phyloP scores from a whole-genome alignment of 2,797 vertebrate genomes.

The Callimico goeldii region DNA sequence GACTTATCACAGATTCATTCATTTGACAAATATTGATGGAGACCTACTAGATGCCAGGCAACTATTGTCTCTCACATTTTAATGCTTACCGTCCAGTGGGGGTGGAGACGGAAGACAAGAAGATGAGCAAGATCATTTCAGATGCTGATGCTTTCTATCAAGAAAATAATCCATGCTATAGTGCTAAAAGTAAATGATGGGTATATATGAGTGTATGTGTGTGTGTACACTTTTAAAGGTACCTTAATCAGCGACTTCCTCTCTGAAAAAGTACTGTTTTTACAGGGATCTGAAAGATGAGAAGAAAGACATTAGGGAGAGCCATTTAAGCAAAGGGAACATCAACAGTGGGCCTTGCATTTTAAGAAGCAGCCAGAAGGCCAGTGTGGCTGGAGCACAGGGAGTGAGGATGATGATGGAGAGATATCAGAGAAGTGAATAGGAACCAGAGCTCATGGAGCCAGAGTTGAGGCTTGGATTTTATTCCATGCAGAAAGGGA shows the following conservation, averaged over 20 bases:
- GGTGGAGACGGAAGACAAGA: background rate
- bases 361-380: background rate
- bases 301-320: background rate
- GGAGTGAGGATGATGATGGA: background rate
- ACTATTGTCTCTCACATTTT: background rate
- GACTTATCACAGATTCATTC: background rate
- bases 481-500: background rate
- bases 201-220: background rate
- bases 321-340: background rate
- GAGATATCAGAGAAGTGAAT: background rate
- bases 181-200: background rate
- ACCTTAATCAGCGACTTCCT: background rate
- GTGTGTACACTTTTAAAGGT: background rate
- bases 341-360: background rate
- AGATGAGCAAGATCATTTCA: background rate
- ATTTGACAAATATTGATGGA: background rate
- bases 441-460: background rate
- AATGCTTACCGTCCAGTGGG: background rate
- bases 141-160: background rate
- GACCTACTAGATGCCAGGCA: background rate
- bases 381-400: accelerated
- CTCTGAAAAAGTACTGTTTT: background rate
- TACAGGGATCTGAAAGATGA: background rate
- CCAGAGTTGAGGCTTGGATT: background rate
- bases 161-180: background rate